phyloP scores from a whole-genome alignment of 2,888 invertebrate species.

The Sarcophaga carnaria region DNA sequence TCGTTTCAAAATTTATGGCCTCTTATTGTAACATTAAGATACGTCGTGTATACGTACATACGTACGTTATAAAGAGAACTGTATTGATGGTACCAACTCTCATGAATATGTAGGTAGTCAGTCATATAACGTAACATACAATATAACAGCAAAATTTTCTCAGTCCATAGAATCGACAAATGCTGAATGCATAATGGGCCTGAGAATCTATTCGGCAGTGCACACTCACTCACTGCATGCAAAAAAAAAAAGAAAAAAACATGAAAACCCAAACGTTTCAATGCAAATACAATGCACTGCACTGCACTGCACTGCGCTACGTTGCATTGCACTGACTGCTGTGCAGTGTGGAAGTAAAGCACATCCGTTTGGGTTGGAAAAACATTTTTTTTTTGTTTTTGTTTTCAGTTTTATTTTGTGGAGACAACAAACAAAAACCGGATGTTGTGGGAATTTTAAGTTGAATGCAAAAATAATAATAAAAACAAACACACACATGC shows the following conservation, averaged over 20 bases:
- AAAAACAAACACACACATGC: slow-evolving; percentile 19
- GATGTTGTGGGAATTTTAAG: slow-evolving; percentile 69
- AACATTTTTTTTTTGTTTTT: background rate
- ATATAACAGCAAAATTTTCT: background rate
- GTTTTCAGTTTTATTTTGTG: slow-evolving; percentile 42
- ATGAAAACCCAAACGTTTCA: slow-evolving; percentile 1
- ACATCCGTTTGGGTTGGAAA: slow-evolving; percentile 62
- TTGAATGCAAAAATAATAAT: slow-evolving; percentile 51
- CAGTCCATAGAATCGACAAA: slow-evolving; percentile 25
- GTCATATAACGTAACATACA: too few relatives aligned
- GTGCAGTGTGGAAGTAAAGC: slow-evolving; percentile 67
- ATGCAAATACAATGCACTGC: slow-evolving; percentile 44
- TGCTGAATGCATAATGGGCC: slow-evolving; percentile 56
- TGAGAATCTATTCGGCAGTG: slow-evolving; percentile 34
- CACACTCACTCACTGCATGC: background rate
- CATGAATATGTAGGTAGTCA: too few relatives aligned
- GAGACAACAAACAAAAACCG: slow-evolving; percentile 64
- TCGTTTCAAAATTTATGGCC: slow-evolving; percentile 17
- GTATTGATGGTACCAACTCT: too few relatives aligned
- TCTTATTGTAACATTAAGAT: background rate
- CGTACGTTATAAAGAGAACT: too few relatives aligned
- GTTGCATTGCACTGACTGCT: slow-evolving; percentile 33
- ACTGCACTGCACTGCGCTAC: slow-evolving; percentile 5
- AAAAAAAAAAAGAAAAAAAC: background rate
- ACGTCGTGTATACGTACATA: too few relatives aligned